phyloP scores from a whole-genome alignment of 2,113 vertebrate species.

The Brachypodius melanocephalos region DNA sequence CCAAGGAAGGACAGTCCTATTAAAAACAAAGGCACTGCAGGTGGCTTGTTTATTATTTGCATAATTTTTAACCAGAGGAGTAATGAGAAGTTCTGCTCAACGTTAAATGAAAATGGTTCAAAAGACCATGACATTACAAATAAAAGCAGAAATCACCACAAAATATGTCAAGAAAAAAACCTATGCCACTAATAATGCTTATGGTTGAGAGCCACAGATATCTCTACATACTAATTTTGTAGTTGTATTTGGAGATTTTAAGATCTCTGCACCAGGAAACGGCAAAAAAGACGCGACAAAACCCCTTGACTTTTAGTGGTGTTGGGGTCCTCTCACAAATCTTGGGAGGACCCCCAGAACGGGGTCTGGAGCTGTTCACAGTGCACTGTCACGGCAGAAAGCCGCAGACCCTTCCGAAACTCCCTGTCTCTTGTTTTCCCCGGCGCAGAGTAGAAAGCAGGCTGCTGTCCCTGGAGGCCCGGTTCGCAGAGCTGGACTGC shows the following conservation, averaged over 20 bases:
- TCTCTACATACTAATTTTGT: background rate
- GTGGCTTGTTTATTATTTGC: background rate
- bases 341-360: background rate
- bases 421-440: background rate
- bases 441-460: slow-evolving; percentile 66
- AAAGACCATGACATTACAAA: background rate
- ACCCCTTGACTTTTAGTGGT: accelerated
- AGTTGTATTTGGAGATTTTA: background rate
- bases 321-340: too few species aligned
- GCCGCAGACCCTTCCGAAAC: background rate
- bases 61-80: background rate
- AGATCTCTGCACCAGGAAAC: background rate
- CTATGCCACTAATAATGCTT: too few species aligned
- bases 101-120: background rate
- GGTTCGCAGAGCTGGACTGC: slow-evolving; percentile 67
- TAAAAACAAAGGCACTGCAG: accelerated
- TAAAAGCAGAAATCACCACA: background rate
- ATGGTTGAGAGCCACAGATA: background rate
- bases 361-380: background rate
- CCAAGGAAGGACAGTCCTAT: background rate
- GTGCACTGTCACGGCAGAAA: accelerated
- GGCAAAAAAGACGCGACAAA: background rate
- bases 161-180: background rate
- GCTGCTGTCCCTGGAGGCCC: slow-evolving; percentile 64
- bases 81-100: background rate